Conservation (phyloP, 2,888 invertebrate species). For the Steromphala cineraria region DNA sequence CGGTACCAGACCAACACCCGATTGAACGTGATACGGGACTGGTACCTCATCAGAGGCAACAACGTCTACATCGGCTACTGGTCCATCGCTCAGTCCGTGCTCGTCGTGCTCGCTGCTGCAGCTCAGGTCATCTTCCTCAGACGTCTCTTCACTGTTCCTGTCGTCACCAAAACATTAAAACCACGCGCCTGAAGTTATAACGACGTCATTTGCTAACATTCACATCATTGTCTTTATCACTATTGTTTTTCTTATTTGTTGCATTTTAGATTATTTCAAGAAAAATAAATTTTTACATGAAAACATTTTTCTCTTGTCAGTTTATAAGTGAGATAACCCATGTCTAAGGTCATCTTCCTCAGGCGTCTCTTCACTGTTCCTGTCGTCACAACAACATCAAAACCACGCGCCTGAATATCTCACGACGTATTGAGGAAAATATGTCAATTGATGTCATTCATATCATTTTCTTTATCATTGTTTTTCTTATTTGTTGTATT, state of each 20-base stretch:
- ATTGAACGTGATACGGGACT: conserved; percentile 55
- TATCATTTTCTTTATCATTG: too few relatives aligned
- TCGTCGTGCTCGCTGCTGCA: conserved; percentile 86
- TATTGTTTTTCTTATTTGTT: too few relatives aligned
- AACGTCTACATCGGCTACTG: conserved; percentile 83
- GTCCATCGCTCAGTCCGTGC: conserved; percentile 90
- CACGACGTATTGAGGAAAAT: too few relatives aligned
- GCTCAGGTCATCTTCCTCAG: conserved; percentile 91
- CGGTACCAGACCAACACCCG: conserved; percentile 48
- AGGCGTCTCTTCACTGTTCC: conserved; percentile 91
- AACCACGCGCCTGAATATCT: conserved; percentile 54
- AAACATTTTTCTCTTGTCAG: too few relatives aligned
- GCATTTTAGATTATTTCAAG: too few relatives aligned
- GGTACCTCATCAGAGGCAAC: conserved; percentile 55
- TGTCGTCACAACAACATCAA: conserved; percentile 58
- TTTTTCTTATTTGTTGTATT: too few relatives aligned
- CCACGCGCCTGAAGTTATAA: conserved; percentile 51
- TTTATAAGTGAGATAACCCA: too few relatives aligned
- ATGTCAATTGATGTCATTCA: too few relatives aligned
- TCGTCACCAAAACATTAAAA: conserved; percentile 55
- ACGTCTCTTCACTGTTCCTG: conserved; percentile 89
- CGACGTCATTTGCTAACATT: too few relatives aligned
- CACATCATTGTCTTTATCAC: too few relatives aligned
- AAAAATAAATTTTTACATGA: too few relatives aligned
- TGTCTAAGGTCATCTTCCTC: conserved; percentile 92